Evolutionary conservation across 2,113 vertebrate genomes (phyloP), one percentile per base, ranked within the genome.

Genomic region (Oxygymnocypris stewartii): DNA sequence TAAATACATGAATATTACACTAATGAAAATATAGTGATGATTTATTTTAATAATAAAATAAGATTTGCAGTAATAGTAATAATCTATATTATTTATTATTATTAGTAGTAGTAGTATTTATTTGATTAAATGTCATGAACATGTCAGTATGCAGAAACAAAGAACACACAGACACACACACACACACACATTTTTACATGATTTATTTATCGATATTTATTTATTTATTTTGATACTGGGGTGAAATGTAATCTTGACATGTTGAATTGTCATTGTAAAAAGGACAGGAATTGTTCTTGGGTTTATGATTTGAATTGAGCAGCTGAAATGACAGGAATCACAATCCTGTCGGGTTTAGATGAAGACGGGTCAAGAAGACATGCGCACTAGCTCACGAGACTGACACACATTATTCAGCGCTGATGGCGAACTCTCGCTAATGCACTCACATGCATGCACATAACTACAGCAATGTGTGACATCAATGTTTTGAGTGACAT

Each of bases 401-500:
- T 71, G 84, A 73, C 84, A 84, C 86, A 88, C 87, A 87, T 87
- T 87, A 87, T 87, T 85, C 85, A 85, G 59, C 57, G 51, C 23
- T 12, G 77, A 37, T 42, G 20, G 18, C 37, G 69, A 73, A 28
- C 69, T 5, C 31, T 11, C 61, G 8, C 59, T 14, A 79, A 40
- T 83, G 88, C 35, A 40, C 54, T 63, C 71, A 59, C 90, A 79
- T 31, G 37, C 84, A 61, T 67, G 87, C 83, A 86, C 47, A 69
- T 42, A 75, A 71, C 89, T 49, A 85, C 76, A 77, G 80, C 67
- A 81, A 63, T 49, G 57, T 87, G 89, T 90, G 88, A 92, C 90
- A 90, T 88, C 75, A 87, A 92, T 93, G 92, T 92, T 95, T 91
- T 91, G 91, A 92, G 88, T 93, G 94, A 92, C 92, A 93, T 94